A percentile compares a stretch with the other conserved stretches of the same genome.
These are phyloP conservation scores for Mungos mungo DNA, from an alignment of 2,113 vertebrate genomes.

Conservation along the genomic window DNA sequence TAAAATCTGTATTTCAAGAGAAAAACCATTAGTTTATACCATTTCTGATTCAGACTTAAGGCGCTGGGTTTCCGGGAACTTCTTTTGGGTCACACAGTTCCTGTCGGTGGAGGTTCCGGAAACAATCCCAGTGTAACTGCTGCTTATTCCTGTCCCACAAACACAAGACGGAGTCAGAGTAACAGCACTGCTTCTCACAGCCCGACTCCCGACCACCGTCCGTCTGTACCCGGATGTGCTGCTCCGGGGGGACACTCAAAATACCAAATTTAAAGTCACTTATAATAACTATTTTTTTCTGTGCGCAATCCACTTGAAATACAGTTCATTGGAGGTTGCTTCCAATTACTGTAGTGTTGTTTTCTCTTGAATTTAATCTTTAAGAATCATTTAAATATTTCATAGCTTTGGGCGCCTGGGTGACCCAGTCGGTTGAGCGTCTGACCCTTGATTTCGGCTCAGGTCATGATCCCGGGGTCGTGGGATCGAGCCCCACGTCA, in stretches of 20 bases:
- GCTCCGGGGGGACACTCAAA: not conserved
- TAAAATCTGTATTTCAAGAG: not conserved
- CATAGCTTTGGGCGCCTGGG: not conserved
- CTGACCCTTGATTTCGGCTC: no score
- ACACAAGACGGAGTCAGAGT: not conserved
- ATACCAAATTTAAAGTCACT: not conserved
- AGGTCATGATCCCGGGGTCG: no score
- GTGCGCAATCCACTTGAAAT: not conserved
- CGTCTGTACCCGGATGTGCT: accelerated
- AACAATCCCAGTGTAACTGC: accelerated
- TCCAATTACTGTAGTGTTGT: not conserved
- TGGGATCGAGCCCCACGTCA: no score
- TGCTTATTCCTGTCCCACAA: not conserved
- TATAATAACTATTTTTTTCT: not conserved
- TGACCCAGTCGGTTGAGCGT: no score
- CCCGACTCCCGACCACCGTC: accelerated
- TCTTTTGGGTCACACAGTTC: not conserved
- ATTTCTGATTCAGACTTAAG: accelerated
- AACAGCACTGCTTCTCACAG: accelerated
- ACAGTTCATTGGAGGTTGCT: not conserved
- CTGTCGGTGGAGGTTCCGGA: not conserved
- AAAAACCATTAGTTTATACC: accelerated
- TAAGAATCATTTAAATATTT: not conserved
- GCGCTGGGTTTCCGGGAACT: accelerated
- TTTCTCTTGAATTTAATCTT: not conserved